Base-by-base conservation (phyloP, 2,113 vertebrate species). In the Hyla sarda region DNA sequence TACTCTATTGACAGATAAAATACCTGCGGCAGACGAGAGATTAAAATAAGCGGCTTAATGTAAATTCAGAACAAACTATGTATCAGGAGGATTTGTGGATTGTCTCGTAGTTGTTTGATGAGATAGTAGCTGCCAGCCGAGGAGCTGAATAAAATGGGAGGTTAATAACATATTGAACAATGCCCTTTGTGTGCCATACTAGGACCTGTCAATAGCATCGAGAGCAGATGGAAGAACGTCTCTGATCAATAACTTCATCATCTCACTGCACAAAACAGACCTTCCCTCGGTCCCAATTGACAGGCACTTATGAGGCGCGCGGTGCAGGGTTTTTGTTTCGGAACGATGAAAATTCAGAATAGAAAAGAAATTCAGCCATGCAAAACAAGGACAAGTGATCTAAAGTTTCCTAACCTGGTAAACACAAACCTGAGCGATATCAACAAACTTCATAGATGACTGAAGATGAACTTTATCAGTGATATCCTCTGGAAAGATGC, bases 91-190 rank as follows among this genome's bases (percentile, higher is more conserved):
- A 81, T 81, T 81, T 62, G 78, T 28, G 10, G 23, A 62, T 65
- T 81, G 78, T 65, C 25, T 81, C n/a, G 14, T 11, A 28, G 23
- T 37, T 60, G 77, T 37, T 25, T 60, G 56, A 81, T 60, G 58
- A 62, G 19, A 47, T 62, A 62, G n/a, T 65, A 62, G 78, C 6
- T 30, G 17, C 14, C 8, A 62, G 54, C 37, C 47, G 5, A 23
- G 16, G 21, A 28, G n/a, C 11, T 28, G n/a, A 60, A 80, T 32
- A 84, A 74, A 71, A 75, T 75, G 23, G 52, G 54, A 60, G 52
- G 69, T 74, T 84, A 74, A 75, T 84, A 58, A 84, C 56, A 25
- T 58, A 60, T 75, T 23, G 71, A 84, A 84, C 82, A 84, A 75
- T 75, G 71, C 34, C 34, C 52, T 34, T 17, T 56, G 47, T 45